Percentiles rank a stretch among this genome's conserved stretches.
Evolutionary conservation across 2,797 vertebrate genomes (phyloP).

Genomic region (Triplophysa yarkandensis): DNA sequence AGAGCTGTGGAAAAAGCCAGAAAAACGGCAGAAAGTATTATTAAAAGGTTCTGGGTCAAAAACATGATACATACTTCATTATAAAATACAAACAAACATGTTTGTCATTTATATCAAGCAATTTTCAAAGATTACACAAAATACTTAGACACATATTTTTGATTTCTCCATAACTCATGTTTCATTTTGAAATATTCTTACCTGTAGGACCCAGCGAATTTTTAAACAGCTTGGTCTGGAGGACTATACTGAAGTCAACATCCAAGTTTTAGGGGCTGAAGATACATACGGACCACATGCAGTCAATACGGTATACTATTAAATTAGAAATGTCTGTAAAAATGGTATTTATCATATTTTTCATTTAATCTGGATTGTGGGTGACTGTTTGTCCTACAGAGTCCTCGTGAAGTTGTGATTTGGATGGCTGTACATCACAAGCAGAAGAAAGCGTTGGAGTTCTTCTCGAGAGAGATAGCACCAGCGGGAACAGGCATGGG

Average conservation of each 20-base stretch:
- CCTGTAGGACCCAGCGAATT: slow-evolving; percentile 77
- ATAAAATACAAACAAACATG: background rate
- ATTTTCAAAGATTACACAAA: too few species aligned
- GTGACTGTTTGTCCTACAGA: slow-evolving; percentile 60
- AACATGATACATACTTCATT: background rate
- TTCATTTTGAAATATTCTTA: background rate
- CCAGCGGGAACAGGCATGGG: slow-evolving; percentile 87
- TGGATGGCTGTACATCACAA: slow-evolving; percentile 86
- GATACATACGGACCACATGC: slow-evolving; percentile 83
- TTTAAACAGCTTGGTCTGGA: slow-evolving; percentile 80
- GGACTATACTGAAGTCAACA: slow-evolving; percentile 81
- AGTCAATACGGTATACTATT: slow-evolving; percentile 67
- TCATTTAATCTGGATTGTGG: background rate
- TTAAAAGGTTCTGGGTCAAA: slow-evolving; percentile 52
- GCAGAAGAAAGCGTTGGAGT: slow-evolving; percentile 82
- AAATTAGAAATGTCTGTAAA: too few species aligned
- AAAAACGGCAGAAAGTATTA: slow-evolving; percentile 74
- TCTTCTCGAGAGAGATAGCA: slow-evolving; percentile 83
- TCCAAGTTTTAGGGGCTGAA: slow-evolving; percentile 86
- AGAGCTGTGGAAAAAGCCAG: slow-evolving; percentile 79
- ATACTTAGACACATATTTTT: too few species aligned
- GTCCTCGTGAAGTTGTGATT: slow-evolving; percentile 80
- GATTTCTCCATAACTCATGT: background rate
- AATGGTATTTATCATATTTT: background rate
- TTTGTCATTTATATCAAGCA: background rate